Percentiles rank a stretch among this genome's conserved stretches.
phyloP scores from a whole-genome alignment of 2,888 invertebrate genomes.

The Catotricha subobsoleta region DNA sequence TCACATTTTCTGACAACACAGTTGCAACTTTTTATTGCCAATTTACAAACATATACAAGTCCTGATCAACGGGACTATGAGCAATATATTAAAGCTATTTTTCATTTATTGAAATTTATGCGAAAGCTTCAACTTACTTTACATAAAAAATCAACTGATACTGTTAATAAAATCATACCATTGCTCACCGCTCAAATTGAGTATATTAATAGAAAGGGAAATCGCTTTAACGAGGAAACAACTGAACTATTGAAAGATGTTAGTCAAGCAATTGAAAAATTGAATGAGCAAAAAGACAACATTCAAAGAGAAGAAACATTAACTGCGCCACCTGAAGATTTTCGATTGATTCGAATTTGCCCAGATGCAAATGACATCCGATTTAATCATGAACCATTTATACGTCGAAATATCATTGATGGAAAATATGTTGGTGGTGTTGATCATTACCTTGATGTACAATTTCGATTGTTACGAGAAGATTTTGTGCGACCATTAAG shows the following conservation, averaged over 20 bases:
- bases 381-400: conserved; percentile 3
- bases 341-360: conserved; percentile 4
- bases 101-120: conserved; percentile 1
- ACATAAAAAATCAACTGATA: conserved; percentile 3
- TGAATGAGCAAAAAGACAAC: background rate
- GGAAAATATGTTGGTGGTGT: conserved; percentile 8
- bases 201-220: conserved; percentile 5
- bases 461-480: conserved; percentile 55
- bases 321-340: conserved; percentile 3
- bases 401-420: conserved; percentile 5
- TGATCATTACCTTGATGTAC: conserved; percentile 55
- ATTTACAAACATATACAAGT: background rate
- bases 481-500: conserved; percentile 53
- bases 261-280: background rate
- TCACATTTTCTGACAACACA: conserved; percentile 1
- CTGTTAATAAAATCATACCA: background rate
- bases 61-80: background rate
- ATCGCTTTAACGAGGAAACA: background rate
- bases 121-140: conserved; percentile 3
- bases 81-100: background rate
- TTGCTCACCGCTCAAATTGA: conserved; percentile 4
- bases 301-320: conserved; percentile 3
- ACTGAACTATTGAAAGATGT: background rate
- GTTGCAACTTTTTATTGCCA: background rate
- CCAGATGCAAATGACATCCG: conserved; percentile 3